A percentile compares a stretch with the other conserved stretches of the same genome.
Conservation (phyloP, 2,797 vertebrate genomes). For the Sternarchorhynchus goeldii region DNA sequence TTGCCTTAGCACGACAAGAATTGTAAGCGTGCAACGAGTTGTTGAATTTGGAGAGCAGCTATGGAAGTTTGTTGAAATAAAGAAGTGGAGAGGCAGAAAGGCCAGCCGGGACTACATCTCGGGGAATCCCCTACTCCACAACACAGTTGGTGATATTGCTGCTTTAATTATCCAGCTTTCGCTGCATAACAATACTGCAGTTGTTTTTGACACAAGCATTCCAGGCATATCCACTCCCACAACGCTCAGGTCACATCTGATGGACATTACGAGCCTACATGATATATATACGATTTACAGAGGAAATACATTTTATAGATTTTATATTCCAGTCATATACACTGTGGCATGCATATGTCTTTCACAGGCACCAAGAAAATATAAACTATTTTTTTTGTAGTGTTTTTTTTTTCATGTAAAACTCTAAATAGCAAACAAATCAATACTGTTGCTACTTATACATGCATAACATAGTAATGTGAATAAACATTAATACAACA, state of each 20-base stretch:
- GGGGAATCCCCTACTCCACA: slow-evolving; percentile 10
- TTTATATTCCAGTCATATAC: not conserved
- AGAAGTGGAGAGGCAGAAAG: not conserved
- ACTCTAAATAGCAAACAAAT: too few species aligned
- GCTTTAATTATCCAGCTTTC: slow-evolving; percentile 3
- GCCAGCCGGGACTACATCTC: not conserved
- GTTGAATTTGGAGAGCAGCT: slow-evolving; percentile 7
- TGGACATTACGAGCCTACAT: not conserved
- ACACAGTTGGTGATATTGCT: not conserved
- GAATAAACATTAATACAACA: too few species aligned
- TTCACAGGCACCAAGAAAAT: too few species aligned
- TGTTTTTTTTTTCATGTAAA: too few species aligned
- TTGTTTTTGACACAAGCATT: slow-evolving; percentile 5
- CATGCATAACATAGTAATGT: too few species aligned
- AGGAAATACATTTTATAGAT: too few species aligned
- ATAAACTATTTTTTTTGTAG: too few species aligned
- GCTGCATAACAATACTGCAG: not conserved
- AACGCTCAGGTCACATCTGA: slow-evolving; percentile 12
- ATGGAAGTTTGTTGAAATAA: slow-evolving; percentile 19
- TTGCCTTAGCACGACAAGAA: slow-evolving; percentile 48
- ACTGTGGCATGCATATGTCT: too few species aligned
- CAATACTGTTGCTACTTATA: too few species aligned
- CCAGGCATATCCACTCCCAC: not conserved
- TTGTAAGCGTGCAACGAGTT: not conserved
- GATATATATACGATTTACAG: not conserved